Evolutionary conservation across 2,888 invertebrate genomes (phyloP), one percentile per base, ranked within the genome.

Genomic region (Macrosiphum euphorbiae): DNA sequence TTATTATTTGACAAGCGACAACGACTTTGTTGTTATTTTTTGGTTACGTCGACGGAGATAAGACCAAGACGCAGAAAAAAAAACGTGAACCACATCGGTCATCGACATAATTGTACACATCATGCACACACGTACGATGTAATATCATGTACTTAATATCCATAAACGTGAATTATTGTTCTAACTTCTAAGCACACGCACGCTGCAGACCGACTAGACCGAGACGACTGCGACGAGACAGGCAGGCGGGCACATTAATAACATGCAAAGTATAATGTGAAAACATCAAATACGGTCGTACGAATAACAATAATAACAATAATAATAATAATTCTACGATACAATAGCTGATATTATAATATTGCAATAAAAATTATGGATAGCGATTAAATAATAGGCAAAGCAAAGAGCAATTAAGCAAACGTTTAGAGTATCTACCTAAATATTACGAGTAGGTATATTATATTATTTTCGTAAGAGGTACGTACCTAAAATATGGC

Each of bases 91-190:
- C 28, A 85, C 85, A 78, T 88, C 88, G 88, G 55, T 88, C 88
- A 41, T 55, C 88, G 88, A 88, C 41, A 58, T 28, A 52, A 88
- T 88, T 55, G 10, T 85, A 85, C 85, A 44, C 44, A 85, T 85
- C 28, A 8, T 35, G 20, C 20, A 78, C 78, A 35, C 67, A 78
- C 78, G 78, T 78, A 78, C 78, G 78, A 8, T 16, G 8, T 67
- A 67, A 16, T 78, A 41, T 78, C 8, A 24, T 78, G 2, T 8
- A 78, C 78, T 20, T 35, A 20, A n/a, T 67, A 78, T 35, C 78
- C 35, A 78, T 8, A 78, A 8, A 78, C 78, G 78, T 78, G 20
- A 78, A 78, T 78, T 78, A 35, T 35, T 26, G 10, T 26, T 20
- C 35, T 35, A 35, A 78, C 2, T 26, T 20, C 35, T 35, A 35